phyloP scores from a whole-genome alignment of 1,140 invertebrate genomes.

The Belonocnema kinseyi region DNA sequence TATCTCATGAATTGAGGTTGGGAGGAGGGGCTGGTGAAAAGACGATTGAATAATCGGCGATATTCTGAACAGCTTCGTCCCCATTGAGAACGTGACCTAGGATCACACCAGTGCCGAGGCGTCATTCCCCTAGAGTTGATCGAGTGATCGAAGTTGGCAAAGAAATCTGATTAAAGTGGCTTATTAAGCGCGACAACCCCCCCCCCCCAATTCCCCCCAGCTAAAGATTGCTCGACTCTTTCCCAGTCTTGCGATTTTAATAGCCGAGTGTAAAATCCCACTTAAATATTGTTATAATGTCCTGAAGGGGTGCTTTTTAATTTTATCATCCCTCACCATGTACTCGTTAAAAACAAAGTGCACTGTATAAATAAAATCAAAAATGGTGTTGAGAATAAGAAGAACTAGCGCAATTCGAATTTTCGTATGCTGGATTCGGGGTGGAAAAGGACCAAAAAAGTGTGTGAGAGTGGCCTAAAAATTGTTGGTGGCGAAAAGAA shows the following conservation, averaged over 20 bases:
- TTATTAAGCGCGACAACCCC: neutral
- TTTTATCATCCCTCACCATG: neutral
- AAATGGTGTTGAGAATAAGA: neutral
- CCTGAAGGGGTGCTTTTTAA: neutral
- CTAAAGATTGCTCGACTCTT: neutral
- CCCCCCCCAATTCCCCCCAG: no score
- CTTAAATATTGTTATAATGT: neutral
- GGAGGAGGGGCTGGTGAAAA: neutral
- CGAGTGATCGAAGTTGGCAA: constrained; percentile 12
- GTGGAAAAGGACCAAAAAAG: neutral
- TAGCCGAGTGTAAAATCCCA: neutral
- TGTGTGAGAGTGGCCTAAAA: neutral
- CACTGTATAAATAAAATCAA: neutral
- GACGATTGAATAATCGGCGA: neutral
- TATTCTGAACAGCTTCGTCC: neutral
- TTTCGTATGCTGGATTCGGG: neutral
- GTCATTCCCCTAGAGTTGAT: neutral
- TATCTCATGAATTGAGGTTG: no score
- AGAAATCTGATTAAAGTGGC: constrained; percentile 17
- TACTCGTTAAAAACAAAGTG: neutral
- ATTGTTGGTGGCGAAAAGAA: no score
- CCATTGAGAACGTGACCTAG: neutral
- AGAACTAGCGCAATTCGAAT: neutral
- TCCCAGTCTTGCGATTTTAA: neutral
- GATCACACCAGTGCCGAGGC: neutral